These are phyloP conservation scores for Gymnorhina tibicen DNA, from an alignment of 2,113 vertebrate species.

Conservation along the genomic window DNA sequence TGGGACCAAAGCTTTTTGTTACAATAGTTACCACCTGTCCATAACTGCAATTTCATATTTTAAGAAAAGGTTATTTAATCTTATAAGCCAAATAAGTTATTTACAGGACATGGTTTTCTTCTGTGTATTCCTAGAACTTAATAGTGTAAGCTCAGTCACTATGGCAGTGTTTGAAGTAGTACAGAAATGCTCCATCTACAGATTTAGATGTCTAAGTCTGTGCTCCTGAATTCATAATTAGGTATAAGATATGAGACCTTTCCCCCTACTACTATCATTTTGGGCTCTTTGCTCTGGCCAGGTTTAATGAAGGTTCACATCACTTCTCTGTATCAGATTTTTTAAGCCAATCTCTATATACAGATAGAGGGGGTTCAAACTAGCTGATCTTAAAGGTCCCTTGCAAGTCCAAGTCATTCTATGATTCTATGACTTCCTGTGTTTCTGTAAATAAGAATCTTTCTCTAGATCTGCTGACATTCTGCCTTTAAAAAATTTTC, in stretches of 20 bases:
- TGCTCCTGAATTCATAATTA: not conserved
- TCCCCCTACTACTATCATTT: not conserved
- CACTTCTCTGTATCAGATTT: not conserved
- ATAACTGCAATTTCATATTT: not conserved
- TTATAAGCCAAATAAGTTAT: not conserved
- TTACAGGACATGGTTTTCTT: not conserved
- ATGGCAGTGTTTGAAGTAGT: not conserved
- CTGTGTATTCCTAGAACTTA: not conserved
- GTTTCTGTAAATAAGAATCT: not conserved
- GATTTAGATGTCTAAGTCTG: not conserved
- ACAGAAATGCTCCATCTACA: not conserved
- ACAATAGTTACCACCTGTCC: not conserved
- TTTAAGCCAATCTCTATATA: not conserved
- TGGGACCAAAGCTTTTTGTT: not conserved
- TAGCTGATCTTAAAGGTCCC: not conserved
- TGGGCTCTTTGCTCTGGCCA: not conserved
- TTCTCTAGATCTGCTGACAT: not conserved
- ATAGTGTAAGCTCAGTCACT: not conserved
- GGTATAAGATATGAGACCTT: not conserved
- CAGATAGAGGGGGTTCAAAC: rapidly evolving
- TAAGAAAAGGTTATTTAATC: not conserved
- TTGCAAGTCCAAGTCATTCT: not conserved
- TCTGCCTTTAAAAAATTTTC: not conserved
- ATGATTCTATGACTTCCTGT: not conserved
- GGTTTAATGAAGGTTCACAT: not conserved